phyloP scores from a whole-genome alignment of 2,888 invertebrate genomes.

The Leptopilina drosophilae region DNA sequence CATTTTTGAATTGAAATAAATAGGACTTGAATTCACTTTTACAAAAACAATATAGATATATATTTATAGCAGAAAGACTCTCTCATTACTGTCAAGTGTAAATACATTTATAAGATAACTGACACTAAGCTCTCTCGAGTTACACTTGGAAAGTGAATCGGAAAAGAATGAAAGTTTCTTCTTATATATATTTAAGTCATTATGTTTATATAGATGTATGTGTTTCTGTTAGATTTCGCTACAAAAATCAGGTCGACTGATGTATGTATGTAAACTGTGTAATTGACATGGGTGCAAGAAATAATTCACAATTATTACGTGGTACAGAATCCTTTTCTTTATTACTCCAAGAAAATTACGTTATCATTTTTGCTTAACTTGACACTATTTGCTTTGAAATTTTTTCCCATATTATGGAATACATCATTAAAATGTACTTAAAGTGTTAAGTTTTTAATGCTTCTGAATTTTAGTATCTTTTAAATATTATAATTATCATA shows the following conservation, averaged over 20 bases:
- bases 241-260: constrained; percentile 53
- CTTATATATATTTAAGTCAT: constrained; percentile 16
- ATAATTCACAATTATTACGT: constrained; percentile 17
- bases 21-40: not conserved
- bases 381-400: not conserved
- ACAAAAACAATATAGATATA: not conserved
- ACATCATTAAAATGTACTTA: no score
- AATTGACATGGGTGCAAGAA: constrained; percentile 32
- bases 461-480: no score
- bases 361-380: not conserved
- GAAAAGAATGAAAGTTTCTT: constrained; percentile 35
- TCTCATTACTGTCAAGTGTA: constrained; percentile 37
- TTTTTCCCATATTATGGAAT: no score
- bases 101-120: not conserved
- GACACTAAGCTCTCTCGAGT: constrained; percentile 15
- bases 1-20: constrained; percentile 8
- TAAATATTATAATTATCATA: no score
- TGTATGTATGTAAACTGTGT: constrained; percentile 22
- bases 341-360: not conserved
- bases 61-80: constrained; percentile 7
- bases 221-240: constrained; percentile 55
- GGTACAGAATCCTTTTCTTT: not conserved
- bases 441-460: no score
- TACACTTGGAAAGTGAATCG: constrained; percentile 37
- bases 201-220: constrained; percentile 1